Conservation (phyloP, 2,888 invertebrate species). For the Chrysolina oricalcia region DNA sequence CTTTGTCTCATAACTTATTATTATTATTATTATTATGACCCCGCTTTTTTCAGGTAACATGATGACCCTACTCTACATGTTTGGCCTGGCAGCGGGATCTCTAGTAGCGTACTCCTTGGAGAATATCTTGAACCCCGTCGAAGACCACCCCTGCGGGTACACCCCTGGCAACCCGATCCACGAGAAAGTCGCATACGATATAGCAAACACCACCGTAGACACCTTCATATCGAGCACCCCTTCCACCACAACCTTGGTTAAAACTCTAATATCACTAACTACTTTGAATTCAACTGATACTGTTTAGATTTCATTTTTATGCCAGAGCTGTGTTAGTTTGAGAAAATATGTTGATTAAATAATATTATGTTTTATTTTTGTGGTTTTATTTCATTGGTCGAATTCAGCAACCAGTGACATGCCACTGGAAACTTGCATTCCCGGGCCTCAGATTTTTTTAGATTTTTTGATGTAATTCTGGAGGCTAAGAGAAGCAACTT, state of each 20-base stretch:
- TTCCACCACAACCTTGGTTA: slow-evolving; percentile 45
- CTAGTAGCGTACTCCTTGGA: slow-evolving; percentile 86
- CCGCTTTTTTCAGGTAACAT: slow-evolving; percentile 81
- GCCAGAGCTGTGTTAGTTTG: slow-evolving; percentile 23
- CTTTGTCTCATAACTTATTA: too few relatives aligned
- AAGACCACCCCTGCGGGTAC: slow-evolving; percentile 62
- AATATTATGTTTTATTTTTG: slow-evolving; percentile 16
- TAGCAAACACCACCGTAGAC: slow-evolving; percentile 35
- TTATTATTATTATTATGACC: background rate
- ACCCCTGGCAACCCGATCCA: slow-evolving; percentile 21
- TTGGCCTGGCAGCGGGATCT: slow-evolving; percentile 89
- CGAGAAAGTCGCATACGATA: slow-evolving; percentile 33
- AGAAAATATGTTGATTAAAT: slow-evolving; percentile 2
- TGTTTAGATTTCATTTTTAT: slow-evolving; percentile 15
- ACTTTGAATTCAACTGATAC: slow-evolving; percentile 30
- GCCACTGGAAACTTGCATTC: too few relatives aligned
- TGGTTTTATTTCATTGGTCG: background rate
- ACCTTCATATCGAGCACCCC: slow-evolving; percentile 47
- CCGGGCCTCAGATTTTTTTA: too few relatives aligned
- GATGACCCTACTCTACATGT: slow-evolving; percentile 93
- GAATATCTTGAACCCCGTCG: slow-evolving; percentile 68
- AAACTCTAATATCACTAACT: slow-evolving; percentile 30
- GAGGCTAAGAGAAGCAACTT: too few relatives aligned
- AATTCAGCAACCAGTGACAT: too few relatives aligned
- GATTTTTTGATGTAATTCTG: too few relatives aligned